Evolutionary conservation across 2,797 vertebrate genomes (phyloP), one percentile per base, ranked within the genome.

Genomic region (Parambassis ranga): DNA sequence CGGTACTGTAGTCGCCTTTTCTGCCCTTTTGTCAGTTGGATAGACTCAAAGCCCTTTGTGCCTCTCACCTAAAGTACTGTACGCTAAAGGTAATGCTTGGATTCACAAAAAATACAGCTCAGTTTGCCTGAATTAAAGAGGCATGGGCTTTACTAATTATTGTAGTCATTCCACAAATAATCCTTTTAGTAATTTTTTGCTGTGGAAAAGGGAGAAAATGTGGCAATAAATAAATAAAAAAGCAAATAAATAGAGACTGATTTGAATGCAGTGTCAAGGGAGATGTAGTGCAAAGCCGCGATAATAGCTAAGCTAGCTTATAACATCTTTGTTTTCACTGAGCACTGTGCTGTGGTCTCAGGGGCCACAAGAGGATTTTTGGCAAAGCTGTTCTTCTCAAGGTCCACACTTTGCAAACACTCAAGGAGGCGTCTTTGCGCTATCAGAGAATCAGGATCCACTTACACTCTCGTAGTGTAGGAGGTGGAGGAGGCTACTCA

Each of bases 151-250:
- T 71, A 72, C 88, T 91, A 90, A 92, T 92, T 91, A 88, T 91
- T 91, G 81, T 77, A 87, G 85, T 88, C 85, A 84, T 87, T 94
- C 94, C 93, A 94, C 94, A 94, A 95, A 94, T 98, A 98, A 98
- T 98, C 97, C 96, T 94, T 95, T 98, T 95, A 95, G 94, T 93
- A 91, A 92, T 93, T 87, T 84, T 61, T 93, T 93, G 72, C 81
- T 58, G 82, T 50, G 57, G 76, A 89, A 91, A 88, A 87, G 51
- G 66, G 64, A 46, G 87, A 89, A 83, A 91, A 87, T 59, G 74
- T 50, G 36, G 57, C 79, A 87, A 90, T 92, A 92, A 92, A 92
- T 91, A 92, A 91, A 91, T 87, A 90, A 89, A 75, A 92, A 84
- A 91, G 84, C 89, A 94, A 95, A 95, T 95, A 96, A 96, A 96